Evolutionary conservation across 1,140 invertebrate species (phyloP).

Genomic region (Rhagoletis pomonella): DNA sequence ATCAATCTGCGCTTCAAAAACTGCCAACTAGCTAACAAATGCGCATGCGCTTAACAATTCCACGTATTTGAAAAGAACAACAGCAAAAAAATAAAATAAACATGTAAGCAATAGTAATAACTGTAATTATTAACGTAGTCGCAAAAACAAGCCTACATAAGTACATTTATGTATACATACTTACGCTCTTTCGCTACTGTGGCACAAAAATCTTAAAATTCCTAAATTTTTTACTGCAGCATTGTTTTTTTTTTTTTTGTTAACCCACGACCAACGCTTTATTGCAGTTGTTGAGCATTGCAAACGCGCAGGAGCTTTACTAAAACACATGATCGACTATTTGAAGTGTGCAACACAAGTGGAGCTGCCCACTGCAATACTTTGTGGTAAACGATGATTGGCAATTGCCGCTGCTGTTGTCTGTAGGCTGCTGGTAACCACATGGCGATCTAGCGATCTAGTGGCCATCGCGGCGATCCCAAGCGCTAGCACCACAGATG

Average conservation of each 20-base stretch:
- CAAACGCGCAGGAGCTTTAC: not conserved
- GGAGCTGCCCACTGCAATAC: not conserved
- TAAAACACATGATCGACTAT: not conserved
- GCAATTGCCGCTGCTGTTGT: not conserved
- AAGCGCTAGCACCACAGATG: not conserved
- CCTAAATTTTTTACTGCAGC: not conserved
- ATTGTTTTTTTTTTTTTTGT: not conserved
- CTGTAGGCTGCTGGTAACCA: not conserved
- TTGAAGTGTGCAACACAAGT: not conserved
- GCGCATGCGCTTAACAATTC: not conserved
- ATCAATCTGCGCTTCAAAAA: not conserved
- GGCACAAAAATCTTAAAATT: not conserved
- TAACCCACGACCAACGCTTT: not conserved
- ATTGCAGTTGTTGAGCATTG: not conserved
- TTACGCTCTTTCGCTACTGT: not conserved
- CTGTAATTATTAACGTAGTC: not conserved
- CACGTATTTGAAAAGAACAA: not conserved
- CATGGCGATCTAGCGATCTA: constrained; percentile 8
- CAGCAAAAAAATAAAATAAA: not conserved
- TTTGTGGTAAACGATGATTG: not conserved
- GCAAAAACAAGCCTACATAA: not conserved
- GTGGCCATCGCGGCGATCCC: not conserved
- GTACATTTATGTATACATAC: not conserved
- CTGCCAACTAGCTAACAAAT: no score
- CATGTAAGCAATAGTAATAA: not conserved